Evolutionary conservation across 2,797 vertebrate genomes (phyloP), one percentile per base, ranked within the genome.

Genomic region (Acrossocheilus fasciatus): DNA sequence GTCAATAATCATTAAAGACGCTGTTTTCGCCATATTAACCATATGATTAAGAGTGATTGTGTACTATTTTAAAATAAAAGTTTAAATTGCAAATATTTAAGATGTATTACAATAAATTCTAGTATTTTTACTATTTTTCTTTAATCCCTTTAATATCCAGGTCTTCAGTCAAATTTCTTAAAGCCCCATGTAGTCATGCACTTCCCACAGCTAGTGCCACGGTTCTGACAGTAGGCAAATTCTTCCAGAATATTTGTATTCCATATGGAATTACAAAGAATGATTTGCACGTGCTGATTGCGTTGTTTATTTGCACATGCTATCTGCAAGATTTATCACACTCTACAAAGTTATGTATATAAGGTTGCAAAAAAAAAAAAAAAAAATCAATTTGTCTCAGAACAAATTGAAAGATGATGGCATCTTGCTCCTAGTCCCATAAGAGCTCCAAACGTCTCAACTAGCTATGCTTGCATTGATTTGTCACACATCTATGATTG

Each of bases 381-480:
- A 14, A 1, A 36, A 23, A 77, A 23, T 54, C 7, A 7, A 34
- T 54, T 54, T 20, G 18, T 54, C 10, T 76, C 18, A n/a, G 18
- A 12, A 59, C 4, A 23, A 78, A 59, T 26, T 41, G 36, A 41
- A 78, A 59, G 52, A 62, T 57, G 50, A 57, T 78, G 20, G 52
- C 75, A 78, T 78, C 20, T 41, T 78, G 76, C 54, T 26, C 54
- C 54, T 79, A 26, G 20, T 57, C 50, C 47, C 30, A 39, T 76
- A 54, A 54, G 9, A 77, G 34, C 50, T 41, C 23, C 20, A 59
- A 41, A 78, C n/a, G 7, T 47, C 43, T 68, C 43, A 34, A 5
- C 62, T 36, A 34, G 17, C 68, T 26, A 54, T 82, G 50, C 57
- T 59, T 70, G 50, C 47, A 82, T 73, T 73, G 50, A 82, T 73